Percentiles rank a stretch among this genome's conserved stretches.
phyloP scores from a whole-genome alignment of 2,113 vertebrate genomes.

The Micromys minutus region DNA sequence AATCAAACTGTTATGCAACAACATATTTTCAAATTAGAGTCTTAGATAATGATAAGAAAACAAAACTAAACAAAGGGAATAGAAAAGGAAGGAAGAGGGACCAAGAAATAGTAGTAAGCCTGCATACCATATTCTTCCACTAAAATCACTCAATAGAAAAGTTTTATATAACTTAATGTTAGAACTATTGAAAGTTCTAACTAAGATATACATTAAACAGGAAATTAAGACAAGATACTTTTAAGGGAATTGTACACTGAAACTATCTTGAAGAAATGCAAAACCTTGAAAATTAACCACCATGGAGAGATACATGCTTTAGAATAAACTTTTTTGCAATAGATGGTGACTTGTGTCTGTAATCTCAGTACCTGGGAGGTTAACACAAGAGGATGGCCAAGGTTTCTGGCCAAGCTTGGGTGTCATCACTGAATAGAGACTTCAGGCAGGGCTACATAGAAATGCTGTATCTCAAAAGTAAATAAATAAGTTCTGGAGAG shows the following conservation, averaged over 20 bases:
- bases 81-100: neutral
- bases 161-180: neutral
- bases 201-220: neutral
- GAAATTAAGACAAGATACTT: constrained; percentile 25
- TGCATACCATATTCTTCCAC: neutral
- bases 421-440: neutral
- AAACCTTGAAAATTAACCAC: neutral
- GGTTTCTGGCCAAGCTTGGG: too few species aligned
- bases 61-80: neutral
- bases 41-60: neutral
- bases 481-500: neutral
- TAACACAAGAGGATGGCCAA: neutral
- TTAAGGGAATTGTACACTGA: neutral
- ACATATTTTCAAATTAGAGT: constrained; percentile 27
- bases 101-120: neutral
- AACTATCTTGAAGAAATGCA: neutral
- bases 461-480: neutral
- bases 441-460: neutral
- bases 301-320: neutral
- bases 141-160: neutral
- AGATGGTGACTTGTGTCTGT: neutral
- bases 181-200: neutral
- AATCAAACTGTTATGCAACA: neutral
- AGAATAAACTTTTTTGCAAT: neutral
- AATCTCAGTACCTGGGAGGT: neutral